phyloP scores from a whole-genome alignment of 2,797 vertebrate genomes.

The Lepilemur ruficaudatus region DNA sequence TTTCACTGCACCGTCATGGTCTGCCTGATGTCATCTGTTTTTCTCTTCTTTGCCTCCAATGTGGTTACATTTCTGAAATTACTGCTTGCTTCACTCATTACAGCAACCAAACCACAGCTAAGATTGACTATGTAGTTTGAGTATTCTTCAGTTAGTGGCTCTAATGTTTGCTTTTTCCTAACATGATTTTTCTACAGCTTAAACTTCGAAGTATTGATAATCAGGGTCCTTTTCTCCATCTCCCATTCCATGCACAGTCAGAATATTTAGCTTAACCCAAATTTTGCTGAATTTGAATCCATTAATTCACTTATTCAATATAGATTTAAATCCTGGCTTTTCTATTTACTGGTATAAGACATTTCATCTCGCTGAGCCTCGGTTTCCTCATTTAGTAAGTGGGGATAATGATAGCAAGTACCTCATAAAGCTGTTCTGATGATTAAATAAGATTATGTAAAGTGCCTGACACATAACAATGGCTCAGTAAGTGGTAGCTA shows the following conservation, averaged over 20 bases:
- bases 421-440: not conserved
- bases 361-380: not conserved
- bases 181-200: not conserved
- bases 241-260: not conserved
- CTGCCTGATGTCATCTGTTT: conserved; percentile 58
- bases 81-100: not conserved
- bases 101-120: conserved; percentile 24
- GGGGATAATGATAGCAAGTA: not conserved
- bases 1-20: not conserved
- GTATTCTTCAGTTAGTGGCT: not conserved
- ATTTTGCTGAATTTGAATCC: conserved; percentile 32
- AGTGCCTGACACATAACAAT: not conserved
- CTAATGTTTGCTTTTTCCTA: conserved; percentile 22
- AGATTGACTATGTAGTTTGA: not conserved
- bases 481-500: not conserved
- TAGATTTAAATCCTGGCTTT: not conserved
- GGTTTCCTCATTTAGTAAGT: not conserved
- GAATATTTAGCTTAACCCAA: conserved; percentile 31
- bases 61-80: conserved; percentile 45
- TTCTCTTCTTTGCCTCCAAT: conserved; percentile 16
- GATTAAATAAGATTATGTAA: not conserved
- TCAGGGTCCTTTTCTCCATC: not conserved
- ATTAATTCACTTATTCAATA: not conserved
- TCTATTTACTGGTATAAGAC: not conserved
- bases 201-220: conserved; percentile 19